A percentile compares a stretch with the other conserved stretches of the same genome.
These are phyloP conservation scores for Holothuria scabra DNA, from an alignment of 53 echinoderm and acorn worm species.

Conservation along the genomic window DNA sequence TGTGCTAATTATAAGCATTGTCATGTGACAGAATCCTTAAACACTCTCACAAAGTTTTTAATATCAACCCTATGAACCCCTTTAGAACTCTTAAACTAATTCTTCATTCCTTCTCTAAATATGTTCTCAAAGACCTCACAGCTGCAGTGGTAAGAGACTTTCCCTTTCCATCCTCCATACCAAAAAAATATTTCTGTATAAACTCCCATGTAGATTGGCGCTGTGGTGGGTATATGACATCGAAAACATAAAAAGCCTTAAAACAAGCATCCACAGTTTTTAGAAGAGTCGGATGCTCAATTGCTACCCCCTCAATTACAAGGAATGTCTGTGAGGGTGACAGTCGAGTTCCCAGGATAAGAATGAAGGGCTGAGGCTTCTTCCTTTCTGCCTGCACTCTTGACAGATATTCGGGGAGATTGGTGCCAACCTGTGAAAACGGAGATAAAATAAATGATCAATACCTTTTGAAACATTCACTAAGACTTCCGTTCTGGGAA, in stretches of 20 bases:
- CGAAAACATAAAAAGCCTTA: slow-evolving; percentile 60
- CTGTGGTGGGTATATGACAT: slow-evolving; percentile 64
- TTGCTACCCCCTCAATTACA: slow-evolving; percentile 70
- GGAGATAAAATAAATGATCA: background rate
- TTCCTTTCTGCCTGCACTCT: slow-evolving; percentile 31
- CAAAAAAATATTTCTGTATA: slow-evolving; percentile 66
- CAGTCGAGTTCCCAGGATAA: slow-evolving; percentile 54
- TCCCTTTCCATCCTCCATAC: slow-evolving; percentile 61
- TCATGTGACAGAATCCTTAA: too few species aligned
- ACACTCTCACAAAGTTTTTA: too few species aligned
- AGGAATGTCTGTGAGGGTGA: slow-evolving; percentile 35
- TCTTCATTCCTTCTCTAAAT: slow-evolving; percentile 41
- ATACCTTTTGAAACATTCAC: too few species aligned
- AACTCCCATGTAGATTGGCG: slow-evolving; percentile 74
- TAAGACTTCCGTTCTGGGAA: too few species aligned
- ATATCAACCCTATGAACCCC: too few species aligned
- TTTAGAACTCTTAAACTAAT: too few species aligned
- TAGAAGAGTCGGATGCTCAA: slow-evolving; percentile 52
- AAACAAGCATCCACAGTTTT: slow-evolving; percentile 71
- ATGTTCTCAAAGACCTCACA: slow-evolving; percentile 66
- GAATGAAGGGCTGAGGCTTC: slow-evolving; percentile 68
- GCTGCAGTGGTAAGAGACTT: slow-evolving; percentile 59
- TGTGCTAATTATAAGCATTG: too few species aligned
- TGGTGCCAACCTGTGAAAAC: slow-evolving; percentile 55
- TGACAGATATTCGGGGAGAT: slow-evolving; percentile 53